Evolutionary conservation across 2,113 vertebrate species (phyloP), one percentile per base, ranked within the genome.

Genomic region (Smithornis capensis): DNA sequence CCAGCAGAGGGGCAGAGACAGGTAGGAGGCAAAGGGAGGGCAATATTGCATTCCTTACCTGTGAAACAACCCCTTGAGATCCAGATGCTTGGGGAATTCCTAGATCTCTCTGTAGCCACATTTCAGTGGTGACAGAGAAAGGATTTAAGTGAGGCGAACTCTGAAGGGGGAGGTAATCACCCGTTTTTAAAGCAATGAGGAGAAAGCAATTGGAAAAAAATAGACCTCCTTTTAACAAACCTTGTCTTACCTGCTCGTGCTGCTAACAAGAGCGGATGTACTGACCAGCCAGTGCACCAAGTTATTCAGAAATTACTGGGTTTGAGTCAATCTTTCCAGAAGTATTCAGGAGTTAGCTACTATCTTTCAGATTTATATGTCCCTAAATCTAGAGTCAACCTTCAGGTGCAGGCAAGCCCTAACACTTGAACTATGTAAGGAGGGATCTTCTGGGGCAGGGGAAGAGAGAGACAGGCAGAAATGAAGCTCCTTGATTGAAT

Each of bases 71-170:
- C 56, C 63, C 60, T 5, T n/a, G 6, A 33, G 12, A 83, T 55
- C 65, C 81, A 63, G 56, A 56, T 1, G 10, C 88, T 63, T 4
- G 90, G 93, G 90, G 92, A 96, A 95, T 92, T 96, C 94, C 96
- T 90, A 2, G 2, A 25, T 40, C 82, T 60, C 83, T 84, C 81
- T 93, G 83, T 65, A 83, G 84, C 33, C 87, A 17, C 76, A 2
- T 68, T 60, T 92, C 10, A 2, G 42, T 45, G 16, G 83, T 23
- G 95, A 94, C 94, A 92, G 71, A 1, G 6, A 0, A 45, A 89
- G 95, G 88, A n/a, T 87, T 90, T 77, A 15, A 88, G 79, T 2
- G 67, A 55, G 71, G 86, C 82, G 45, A 11, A 10, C 67, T 87
- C 82, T 35, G 42, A 52, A 77, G 42, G 38, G 71, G 35, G 56